These are phyloP conservation scores for Alcis repandata DNA, from an alignment of 2,888 invertebrate species.

Conservation along the genomic window DNA sequence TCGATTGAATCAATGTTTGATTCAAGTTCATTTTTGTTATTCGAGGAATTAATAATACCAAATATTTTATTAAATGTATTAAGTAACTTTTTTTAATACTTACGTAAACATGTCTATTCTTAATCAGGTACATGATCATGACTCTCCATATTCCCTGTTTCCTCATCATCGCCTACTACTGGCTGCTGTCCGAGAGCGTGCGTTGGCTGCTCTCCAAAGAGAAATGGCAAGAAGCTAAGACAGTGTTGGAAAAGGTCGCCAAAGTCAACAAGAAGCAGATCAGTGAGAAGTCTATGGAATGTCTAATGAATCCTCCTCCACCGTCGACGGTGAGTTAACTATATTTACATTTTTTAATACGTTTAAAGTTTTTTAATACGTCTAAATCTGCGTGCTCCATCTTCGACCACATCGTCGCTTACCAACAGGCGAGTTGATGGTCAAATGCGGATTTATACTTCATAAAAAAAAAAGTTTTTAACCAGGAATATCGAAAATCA, in stretches of 20 bases:
- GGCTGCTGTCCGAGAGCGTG: conserved; percentile 89
- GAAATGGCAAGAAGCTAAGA: conserved; percentile 87
- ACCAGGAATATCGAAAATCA: too few relatives aligned
- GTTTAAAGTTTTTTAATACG: too few relatives aligned
- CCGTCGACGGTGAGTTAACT: conserved; percentile 38
- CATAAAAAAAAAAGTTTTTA: too few relatives aligned
- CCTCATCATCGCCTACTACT: conserved; percentile 88
- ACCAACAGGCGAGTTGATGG: too few relatives aligned
- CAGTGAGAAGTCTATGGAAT: conserved; percentile 82
- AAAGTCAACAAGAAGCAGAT: conserved; percentile 86
- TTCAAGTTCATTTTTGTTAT: too few relatives aligned
- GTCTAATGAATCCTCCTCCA: conserved; percentile 73
- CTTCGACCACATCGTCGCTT: too few relatives aligned
- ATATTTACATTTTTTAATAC: too few relatives aligned
- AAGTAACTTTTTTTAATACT: too few relatives aligned
- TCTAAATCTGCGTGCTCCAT: too few relatives aligned
- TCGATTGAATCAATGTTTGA: background rate
- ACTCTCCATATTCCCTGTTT: conserved; percentile 90
- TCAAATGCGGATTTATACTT: too few relatives aligned
- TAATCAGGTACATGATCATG: conserved; percentile 80
- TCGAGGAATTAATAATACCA: background rate
- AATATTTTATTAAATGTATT: background rate
- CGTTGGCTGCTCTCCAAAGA: conserved; percentile 92
- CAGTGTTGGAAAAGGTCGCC: conserved; percentile 87
- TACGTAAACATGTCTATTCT: background rate